Evolutionary conservation across 2,888 invertebrate species (phyloP).

Genomic region (Erynnis tages): DNA sequence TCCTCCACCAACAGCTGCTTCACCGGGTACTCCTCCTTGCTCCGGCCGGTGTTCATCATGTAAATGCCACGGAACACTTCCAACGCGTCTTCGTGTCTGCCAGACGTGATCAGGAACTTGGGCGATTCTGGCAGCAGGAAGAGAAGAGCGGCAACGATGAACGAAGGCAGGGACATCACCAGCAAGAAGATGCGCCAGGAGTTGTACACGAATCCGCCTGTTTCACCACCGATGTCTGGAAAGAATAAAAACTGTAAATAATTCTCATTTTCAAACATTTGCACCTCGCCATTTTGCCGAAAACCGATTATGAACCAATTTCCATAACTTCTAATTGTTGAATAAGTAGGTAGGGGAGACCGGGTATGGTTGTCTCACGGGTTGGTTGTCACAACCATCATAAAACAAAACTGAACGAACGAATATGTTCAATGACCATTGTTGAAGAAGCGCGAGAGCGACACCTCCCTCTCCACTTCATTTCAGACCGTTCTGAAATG

Average conservation of each 20-base stretch:
- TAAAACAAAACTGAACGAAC: no score
- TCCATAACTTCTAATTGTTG: no score
- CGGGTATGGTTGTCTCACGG: no score
- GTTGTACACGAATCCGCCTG: conserved; percentile 88
- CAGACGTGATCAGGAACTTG: conserved; percentile 91
- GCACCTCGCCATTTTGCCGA: no score
- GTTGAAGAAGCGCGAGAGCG: no score
- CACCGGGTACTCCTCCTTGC: conserved; percentile 88
- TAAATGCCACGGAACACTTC: conserved; percentile 91
- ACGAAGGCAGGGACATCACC: conserved; percentile 93
- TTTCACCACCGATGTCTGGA: conserved; percentile 85
- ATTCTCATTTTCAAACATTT: no score
- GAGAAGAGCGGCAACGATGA: conserved; percentile 91
- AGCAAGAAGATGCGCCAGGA: conserved; percentile 96
- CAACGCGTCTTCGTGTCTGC: conserved; percentile 90
- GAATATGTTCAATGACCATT: no score
- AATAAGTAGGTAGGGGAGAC: no score
- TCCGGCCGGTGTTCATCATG: conserved; percentile 89
- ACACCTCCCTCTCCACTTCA: no score
- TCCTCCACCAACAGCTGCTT: conserved; percentile 85
- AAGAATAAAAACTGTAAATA: conserved; percentile 26
- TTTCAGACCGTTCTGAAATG: no score
- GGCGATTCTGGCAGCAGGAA: conserved; percentile 95
- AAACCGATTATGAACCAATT: no score
- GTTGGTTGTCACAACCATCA: no score